phyloP scores from a whole-genome alignment of 1,140 invertebrate genomes.

The Chionoecetes opilio region DNA sequence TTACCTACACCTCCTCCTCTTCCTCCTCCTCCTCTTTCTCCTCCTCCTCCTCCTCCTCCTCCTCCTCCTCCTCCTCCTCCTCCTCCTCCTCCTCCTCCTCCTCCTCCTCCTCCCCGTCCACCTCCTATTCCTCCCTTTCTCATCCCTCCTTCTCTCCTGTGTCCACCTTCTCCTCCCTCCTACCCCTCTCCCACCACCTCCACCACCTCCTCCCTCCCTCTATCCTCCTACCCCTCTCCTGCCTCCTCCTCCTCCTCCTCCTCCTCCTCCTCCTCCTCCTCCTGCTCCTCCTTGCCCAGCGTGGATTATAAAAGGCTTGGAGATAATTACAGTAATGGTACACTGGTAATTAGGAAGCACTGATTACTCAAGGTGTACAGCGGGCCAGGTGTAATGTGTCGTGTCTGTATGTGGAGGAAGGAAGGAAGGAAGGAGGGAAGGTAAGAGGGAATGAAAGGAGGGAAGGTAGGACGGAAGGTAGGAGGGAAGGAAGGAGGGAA shows the following conservation, averaged over 20 bases:
- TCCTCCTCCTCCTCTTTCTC: no score
- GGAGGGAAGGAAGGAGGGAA: background rate
- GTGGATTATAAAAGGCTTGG: conserved; percentile 19
- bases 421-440: background rate
- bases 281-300: background rate
- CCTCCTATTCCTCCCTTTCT: no score
- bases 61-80: no score
- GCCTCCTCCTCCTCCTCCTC: background rate
- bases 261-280: background rate
- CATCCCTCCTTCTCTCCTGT: no score
- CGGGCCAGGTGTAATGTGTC: background rate
- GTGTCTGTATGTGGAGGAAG: background rate
- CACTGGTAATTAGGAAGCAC: background rate
- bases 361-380: conserved; percentile 28
- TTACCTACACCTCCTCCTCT: no score
- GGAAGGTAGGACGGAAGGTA: no score
- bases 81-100: no score
- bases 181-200: background rate
- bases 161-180: background rate
- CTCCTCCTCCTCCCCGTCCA: no score
- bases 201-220: background rate
- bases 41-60: no score
- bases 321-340: background rate
- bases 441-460: no score
- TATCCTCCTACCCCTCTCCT: background rate